phyloP scores from a whole-genome alignment of 2,797 vertebrate genomes.

The Anas georgica region DNA sequence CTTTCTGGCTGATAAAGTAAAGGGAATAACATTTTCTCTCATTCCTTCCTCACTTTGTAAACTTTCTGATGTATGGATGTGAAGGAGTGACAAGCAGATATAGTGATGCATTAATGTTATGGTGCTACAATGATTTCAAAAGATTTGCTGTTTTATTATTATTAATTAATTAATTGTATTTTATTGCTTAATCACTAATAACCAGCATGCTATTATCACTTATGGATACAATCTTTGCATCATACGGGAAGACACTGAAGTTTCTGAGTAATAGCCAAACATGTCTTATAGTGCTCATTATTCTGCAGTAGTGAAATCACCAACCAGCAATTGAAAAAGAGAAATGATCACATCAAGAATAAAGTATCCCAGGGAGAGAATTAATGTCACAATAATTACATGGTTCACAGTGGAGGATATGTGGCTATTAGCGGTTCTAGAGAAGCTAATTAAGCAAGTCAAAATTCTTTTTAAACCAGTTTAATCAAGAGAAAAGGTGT shows the following conservation, averaged over 20 bases:
- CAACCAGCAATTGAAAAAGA: conserved; percentile 55
- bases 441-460: conserved; percentile 77
- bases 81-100: neutral
- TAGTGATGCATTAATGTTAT: neutral
- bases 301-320: conserved; percentile 58
- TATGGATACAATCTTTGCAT: neutral
- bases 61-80: neutral
- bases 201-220: neutral
- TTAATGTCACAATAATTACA: conserved; percentile 79
- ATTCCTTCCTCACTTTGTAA: neutral
- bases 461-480: conserved; percentile 75
- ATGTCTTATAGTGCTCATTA: conserved; percentile 42
- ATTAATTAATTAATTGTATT: neutral
- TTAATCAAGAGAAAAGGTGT: conserved; percentile 59
- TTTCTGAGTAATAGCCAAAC: neutral
- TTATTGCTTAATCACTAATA: neutral
- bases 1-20: neutral
- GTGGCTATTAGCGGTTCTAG: conserved; percentile 74
- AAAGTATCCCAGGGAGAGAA: conserved; percentile 72
- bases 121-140: neutral
- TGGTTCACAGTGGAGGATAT: conserved; percentile 72
- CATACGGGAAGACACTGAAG: neutral
- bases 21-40: neutral
- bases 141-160: neutral
- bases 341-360: conserved; percentile 73